Evolutionary conservation across 2,888 invertebrate species (phyloP).

Genomic region (Monopis laevigella): DNA sequence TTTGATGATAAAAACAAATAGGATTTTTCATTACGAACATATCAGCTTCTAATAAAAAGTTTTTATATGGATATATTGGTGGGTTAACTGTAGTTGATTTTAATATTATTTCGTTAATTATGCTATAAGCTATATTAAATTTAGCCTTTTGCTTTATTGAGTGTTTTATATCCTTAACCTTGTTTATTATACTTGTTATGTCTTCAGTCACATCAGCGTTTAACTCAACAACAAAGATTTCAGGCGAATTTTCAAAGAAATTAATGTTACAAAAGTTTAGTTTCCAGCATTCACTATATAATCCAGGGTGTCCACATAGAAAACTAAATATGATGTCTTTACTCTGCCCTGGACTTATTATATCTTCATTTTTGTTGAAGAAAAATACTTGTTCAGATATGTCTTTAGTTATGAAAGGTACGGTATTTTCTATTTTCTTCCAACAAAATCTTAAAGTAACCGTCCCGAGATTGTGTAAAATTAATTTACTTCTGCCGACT

Average conservation of each 20-base stretch:
- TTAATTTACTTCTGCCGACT: slow-evolving; percentile 41
- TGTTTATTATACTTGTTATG: slow-evolving; percentile 24
- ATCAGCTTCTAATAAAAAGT: slow-evolving; percentile 44
- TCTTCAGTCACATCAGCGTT: slow-evolving; percentile 42
- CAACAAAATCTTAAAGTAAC: slow-evolving; percentile 55
- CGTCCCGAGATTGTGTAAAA: slow-evolving; percentile 60
- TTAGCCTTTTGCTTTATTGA: slow-evolving; percentile 31
- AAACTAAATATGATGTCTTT: slow-evolving; percentile 56
- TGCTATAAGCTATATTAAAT: slow-evolving; percentile 25
- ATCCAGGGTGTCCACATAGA: slow-evolving; percentile 38
- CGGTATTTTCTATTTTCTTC: slow-evolving; percentile 40
- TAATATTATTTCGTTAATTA: slow-evolving; percentile 30
- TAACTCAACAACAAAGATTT: slow-evolving; percentile 38
- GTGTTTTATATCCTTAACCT: slow-evolving; percentile 29
- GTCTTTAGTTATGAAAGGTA: slow-evolving; percentile 38
- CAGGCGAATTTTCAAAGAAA: slow-evolving; percentile 36
- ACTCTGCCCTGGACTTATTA: slow-evolving; percentile 58
- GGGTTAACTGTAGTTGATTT: slow-evolving; percentile 31
- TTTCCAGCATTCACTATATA: slow-evolving; percentile 57
- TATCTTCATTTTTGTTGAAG: slow-evolving; percentile 65
- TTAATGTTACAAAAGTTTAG: slow-evolving; percentile 46
- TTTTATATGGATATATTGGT: slow-evolving; percentile 42
- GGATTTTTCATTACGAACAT: slow-evolving; percentile 52
- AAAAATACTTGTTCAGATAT: slow-evolving; percentile 51
- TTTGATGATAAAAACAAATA: slow-evolving; percentile 52